Percentiles rank a stretch among this genome's conserved stretches.
Evolutionary conservation across 2,113 vertebrate genomes (phyloP).

Genomic region (Oryzias curvinotus): DNA sequence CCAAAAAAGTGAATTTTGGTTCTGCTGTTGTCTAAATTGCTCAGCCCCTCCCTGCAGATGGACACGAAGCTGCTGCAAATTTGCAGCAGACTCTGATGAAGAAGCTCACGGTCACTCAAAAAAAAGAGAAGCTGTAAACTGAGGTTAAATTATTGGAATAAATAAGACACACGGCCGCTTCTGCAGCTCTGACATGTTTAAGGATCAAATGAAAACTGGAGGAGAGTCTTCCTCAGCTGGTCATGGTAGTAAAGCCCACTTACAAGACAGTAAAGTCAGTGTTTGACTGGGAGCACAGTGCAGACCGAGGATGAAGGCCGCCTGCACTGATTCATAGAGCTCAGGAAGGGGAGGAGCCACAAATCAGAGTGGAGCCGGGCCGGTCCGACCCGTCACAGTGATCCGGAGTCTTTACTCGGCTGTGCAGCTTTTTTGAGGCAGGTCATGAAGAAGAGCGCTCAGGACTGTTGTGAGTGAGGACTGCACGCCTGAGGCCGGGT

Average conservation of each 20-base stretch:
- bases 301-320: conserved; percentile 35
- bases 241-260: too few relatives aligned
- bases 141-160: conserved; percentile 42
- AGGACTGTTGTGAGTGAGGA: conserved; percentile 84
- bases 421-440: conserved; percentile 74
- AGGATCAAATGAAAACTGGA: conserved; percentile 30
- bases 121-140: conserved; percentile 5
- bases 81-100: too few relatives aligned
- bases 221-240: conserved; percentile 24
- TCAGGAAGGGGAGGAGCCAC: conserved; percentile 4
- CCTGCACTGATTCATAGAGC: conserved; percentile 29
- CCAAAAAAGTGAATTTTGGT: too few relatives aligned
- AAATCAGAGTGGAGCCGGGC: background rate
- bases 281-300: conserved; percentile 51
- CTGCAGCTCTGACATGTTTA: conserved; percentile 43
- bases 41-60: too few relatives aligned
- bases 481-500: conserved; percentile 81
- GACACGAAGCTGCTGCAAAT: too few relatives aligned
- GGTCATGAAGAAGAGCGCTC: conserved; percentile 81
- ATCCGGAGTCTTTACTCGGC: conserved; percentile 51
- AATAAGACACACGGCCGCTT: conserved; percentile 55
- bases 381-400: background rate
- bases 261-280: conserved; percentile 15
- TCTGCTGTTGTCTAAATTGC: too few relatives aligned
- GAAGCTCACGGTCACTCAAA: background rate